A percentile compares a stretch with the other conserved stretches of the same genome.
Evolutionary conservation across 2,113 vertebrate genomes (phyloP).

Genomic region (Stictonetta naevosa): DNA sequence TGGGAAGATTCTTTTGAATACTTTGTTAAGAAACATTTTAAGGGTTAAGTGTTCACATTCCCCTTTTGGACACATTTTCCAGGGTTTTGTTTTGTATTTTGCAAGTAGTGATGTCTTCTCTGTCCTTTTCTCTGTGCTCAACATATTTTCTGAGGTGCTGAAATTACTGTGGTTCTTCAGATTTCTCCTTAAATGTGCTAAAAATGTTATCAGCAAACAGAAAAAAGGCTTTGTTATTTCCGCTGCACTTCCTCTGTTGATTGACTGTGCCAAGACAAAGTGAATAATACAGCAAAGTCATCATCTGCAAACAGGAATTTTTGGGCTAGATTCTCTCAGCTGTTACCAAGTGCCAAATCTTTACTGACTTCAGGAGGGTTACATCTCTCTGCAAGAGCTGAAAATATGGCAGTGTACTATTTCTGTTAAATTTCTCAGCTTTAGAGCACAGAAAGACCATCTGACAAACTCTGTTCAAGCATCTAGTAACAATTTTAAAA

Average conservation of each 20-base stretch:
- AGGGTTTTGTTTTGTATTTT: slow-evolving; percentile 6
- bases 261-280: slow-evolving; percentile 11
- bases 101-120: neutral
- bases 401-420: neutral
- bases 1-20: neutral
- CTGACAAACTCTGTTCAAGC: neutral
- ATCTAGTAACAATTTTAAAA: neutral
- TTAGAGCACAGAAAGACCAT: neutral
- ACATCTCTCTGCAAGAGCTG: neutral
- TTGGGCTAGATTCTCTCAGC: neutral
- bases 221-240: slow-evolving; percentile 39
- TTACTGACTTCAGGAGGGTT: neutral
- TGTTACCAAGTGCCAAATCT: neutral
- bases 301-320: slow-evolving; percentile 10
- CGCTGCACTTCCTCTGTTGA: neutral
- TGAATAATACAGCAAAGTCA: slow-evolving; percentile 23
- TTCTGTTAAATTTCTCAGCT: neutral
- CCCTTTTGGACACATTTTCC: neutral
- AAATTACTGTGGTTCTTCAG: slow-evolving; percentile 20
- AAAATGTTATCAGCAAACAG: slow-evolving; percentile 20
- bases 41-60: neutral
- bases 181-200: slow-evolving; percentile 19
- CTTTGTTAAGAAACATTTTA: neutral
- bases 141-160: neutral
- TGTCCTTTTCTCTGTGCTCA: neutral